Conservation (phyloP, 2,888 invertebrate genomes). For the Lydus trimaculatus region DNA sequence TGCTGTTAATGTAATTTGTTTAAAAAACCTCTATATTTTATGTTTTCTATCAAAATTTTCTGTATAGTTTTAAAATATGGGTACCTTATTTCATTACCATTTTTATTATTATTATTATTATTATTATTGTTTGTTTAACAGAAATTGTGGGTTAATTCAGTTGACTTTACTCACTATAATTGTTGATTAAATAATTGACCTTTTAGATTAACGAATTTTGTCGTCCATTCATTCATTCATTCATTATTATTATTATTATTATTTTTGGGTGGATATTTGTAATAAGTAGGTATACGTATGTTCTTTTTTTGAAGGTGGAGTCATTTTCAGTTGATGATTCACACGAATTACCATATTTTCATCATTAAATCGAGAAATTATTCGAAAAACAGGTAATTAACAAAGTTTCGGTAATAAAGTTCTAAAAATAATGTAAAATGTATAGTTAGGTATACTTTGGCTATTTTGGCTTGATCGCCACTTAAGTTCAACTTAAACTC, state of each 20-base stretch:
- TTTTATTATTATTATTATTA: neutral
- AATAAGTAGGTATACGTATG: neutral
- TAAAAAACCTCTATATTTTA: too few species aligned
- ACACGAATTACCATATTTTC: neutral
- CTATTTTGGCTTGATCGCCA: too few species aligned
- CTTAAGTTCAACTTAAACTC: too few species aligned
- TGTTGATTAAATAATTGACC: constrained; percentile 35
- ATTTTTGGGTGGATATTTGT: neutral
- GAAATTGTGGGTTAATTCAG: constrained; percentile 27
- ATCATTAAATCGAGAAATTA: neutral
- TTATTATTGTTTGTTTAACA: neutral
- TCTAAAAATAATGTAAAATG: too few species aligned
- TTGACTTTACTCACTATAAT: constrained; percentile 29
- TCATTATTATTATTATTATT: neutral
- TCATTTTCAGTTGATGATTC: constrained; percentile 7
- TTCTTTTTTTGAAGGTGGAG: neutral
- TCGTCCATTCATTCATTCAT: neutral
- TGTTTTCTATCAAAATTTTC: neutral
- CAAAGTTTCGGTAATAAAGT: too few species aligned
- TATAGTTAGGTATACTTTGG: too few species aligned
- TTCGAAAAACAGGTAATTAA: constrained; percentile 12
- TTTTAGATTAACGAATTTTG: constrained; percentile 26
- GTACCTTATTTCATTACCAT: too few species aligned
- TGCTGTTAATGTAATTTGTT: too few species aligned
- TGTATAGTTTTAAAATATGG: neutral